Evolutionary conservation across 2,797 vertebrate species (phyloP).

Genomic region (Pangasius krempfi): DNA sequence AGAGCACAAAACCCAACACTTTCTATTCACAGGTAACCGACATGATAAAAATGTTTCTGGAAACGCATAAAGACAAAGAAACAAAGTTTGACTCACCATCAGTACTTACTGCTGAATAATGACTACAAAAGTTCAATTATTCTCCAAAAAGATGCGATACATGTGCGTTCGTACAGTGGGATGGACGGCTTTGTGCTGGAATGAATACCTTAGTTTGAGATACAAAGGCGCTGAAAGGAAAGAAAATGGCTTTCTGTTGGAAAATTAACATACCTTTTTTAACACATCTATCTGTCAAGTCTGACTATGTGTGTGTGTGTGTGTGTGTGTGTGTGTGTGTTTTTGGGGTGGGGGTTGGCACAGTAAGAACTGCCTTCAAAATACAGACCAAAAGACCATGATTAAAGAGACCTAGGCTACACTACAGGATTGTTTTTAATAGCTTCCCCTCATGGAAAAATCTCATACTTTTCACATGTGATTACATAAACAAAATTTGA

Average conservation of each 20-base stretch:
- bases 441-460: background rate
- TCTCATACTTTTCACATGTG: background rate
- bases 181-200: background rate
- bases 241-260: slow-evolving; percentile 19
- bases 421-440: background rate
- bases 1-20: background rate
- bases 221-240: slow-evolving; percentile 20
- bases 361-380: background rate
- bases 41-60: slow-evolving; percentile 9
- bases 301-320: background rate
- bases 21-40: slow-evolving; percentile 1
- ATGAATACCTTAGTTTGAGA: slow-evolving; percentile 27
- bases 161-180: slow-evolving; percentile 3
- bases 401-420: background rate
- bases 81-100: slow-evolving; percentile 4
- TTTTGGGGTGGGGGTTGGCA: background rate
- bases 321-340: slow-evolving; percentile 5
- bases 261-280: slow-evolving; percentile 24
- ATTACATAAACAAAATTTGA: background rate
- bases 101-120: slow-evolving; percentile 7
- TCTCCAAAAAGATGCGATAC: slow-evolving; percentile 7
- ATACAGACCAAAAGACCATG: background rate
- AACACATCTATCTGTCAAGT: slow-evolving; percentile 17
- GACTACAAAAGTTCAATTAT: slow-evolving; percentile 17
- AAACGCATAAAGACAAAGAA: slow-evolving; percentile 8